Base-by-base conservation (phyloP, 2,113 vertebrate species). In the Mustelus asterias region DNA sequence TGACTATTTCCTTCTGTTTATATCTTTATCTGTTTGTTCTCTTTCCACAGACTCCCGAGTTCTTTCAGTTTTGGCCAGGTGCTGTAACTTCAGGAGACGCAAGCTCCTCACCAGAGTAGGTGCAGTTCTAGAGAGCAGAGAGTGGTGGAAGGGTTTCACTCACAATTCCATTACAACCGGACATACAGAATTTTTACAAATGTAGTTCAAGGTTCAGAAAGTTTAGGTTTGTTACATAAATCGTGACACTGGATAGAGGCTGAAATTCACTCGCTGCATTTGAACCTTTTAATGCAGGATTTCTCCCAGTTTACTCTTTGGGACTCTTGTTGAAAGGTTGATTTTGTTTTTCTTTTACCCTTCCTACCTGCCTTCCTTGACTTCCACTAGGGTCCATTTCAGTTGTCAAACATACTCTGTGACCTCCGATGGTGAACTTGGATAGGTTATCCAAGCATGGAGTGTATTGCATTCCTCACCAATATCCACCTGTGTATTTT, bases 51-150 rank as follows among this genome's bases (percentile, higher is more conserved):
- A 95, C 96, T n/a, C 65, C 95, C 69, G 96, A 96, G 67, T 96
- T 96, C 86, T 96, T 97, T 70, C 97, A 99, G 99, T 99, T 99
- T 97, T 99, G 99, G 99, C 99, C 99, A 88, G 98, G 98, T 96
- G 96, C 98, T 93, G 97, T 94, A 67, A 70, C 93, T 26, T 94
- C 98, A 94, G 98, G 98, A 96, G 99, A 99, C 97, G 98, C 98
- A 63, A 98, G 98, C 96, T 97, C 98, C 54, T 98, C 98, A 96
- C 98, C 99, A 85, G 98, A 99, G 99, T 99, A 98, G 98, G 99
- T 98, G 97, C 96, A 67, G 63, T 44, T 70, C n/a, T 37, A 2
- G 37, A 88, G 3, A 20, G 33, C 60, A 65, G 60, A 18, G 26
- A 14, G 0, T 33, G 26, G 13, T 96, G 89, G 95, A 67, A 89